phyloP scores from a whole-genome alignment of 1,140 invertebrate genomes.

The Aphaenogaster floridana region DNA sequence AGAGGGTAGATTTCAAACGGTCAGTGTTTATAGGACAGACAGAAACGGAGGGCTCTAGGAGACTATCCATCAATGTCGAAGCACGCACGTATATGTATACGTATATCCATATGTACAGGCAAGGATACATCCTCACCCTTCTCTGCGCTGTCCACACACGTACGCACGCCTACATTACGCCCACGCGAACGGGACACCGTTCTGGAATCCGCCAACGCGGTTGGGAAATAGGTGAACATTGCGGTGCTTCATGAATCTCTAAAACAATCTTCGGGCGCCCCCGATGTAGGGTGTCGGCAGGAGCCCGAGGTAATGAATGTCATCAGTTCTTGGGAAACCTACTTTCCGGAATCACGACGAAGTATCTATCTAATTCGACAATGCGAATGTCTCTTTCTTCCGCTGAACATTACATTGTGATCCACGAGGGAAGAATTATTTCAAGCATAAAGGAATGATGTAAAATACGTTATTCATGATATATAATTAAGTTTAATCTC shows the following conservation, averaged over 20 bases:
- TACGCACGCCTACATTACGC: conserved; percentile 37
- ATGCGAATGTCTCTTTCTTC: background rate
- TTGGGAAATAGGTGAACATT: conserved; percentile 47
- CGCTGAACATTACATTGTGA: background rate
- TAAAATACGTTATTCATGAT: background rate
- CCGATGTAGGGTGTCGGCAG: background rate
- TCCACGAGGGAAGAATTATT: background rate
- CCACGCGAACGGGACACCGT: conserved; percentile 36
- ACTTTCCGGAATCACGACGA: background rate
- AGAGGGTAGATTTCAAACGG: conserved; percentile 64
- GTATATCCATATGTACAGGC: background rate
- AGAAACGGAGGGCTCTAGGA: conserved; percentile 48
- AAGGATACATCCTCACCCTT: conserved; percentile 43
- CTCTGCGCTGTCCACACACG: conserved; percentile 1
- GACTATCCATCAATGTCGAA: conserved; percentile 69
- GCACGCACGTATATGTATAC: conserved; percentile 1
- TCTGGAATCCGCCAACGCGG: conserved; percentile 45
- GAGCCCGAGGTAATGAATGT: background rate
- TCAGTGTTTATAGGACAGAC: conserved; percentile 67
- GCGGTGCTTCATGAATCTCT: conserved; percentile 41
- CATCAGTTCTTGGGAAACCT: background rate
- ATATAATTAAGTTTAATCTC: background rate
- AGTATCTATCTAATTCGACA: background rate
- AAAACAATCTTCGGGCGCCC: conserved; percentile 56
- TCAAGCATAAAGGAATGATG: background rate